These are phyloP conservation scores for Machimus atricapillus DNA, from an alignment of 2,888 invertebrate species.

Conservation along the genomic window DNA sequence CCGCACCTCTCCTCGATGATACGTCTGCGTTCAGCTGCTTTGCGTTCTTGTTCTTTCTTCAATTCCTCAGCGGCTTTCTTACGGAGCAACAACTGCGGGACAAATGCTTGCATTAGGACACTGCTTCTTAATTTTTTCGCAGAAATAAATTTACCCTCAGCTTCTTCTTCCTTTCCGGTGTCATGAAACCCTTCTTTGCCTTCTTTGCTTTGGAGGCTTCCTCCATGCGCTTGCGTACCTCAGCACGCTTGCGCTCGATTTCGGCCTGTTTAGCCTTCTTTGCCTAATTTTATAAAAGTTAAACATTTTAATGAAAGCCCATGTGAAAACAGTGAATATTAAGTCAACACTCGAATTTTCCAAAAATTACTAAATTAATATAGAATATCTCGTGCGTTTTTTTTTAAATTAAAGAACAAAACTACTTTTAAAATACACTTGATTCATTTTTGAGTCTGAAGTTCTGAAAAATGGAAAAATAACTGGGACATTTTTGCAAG, in stretches of 20 bases:
- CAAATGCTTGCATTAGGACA: neutral
- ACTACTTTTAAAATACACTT: too few species aligned
- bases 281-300: slow-evolving; percentile 68
- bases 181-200: slow-evolving; percentile 99
- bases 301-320: slow-evolving; percentile 39
- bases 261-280: slow-evolving; percentile 98
- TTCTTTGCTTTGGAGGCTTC: slow-evolving; percentile 98
- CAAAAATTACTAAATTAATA: neutral
- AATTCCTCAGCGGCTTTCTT: slow-evolving; percentile 99
- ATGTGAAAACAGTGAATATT: slow-evolving; percentile 52
- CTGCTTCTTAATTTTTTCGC: neutral
- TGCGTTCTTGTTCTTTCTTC: slow-evolving; percentile 99
- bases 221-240: slow-evolving; percentile 98
- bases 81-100: slow-evolving; percentile 91
- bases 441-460: too few species aligned
- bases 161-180: slow-evolving; percentile 99
- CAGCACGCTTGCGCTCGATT: slow-evolving; percentile 98
- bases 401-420: too few species aligned
- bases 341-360: neutral
- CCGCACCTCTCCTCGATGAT: slow-evolving; percentile 96
- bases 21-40: slow-evolving; percentile 96
- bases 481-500: too few species aligned
- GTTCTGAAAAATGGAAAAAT: too few species aligned
- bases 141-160: slow-evolving; percentile 80
- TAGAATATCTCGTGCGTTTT: too few species aligned